Percentiles rank a stretch among this genome's conserved stretches.
Conservation (phyloP, 2,888 invertebrate species). For the Julus scandinavius region DNA sequence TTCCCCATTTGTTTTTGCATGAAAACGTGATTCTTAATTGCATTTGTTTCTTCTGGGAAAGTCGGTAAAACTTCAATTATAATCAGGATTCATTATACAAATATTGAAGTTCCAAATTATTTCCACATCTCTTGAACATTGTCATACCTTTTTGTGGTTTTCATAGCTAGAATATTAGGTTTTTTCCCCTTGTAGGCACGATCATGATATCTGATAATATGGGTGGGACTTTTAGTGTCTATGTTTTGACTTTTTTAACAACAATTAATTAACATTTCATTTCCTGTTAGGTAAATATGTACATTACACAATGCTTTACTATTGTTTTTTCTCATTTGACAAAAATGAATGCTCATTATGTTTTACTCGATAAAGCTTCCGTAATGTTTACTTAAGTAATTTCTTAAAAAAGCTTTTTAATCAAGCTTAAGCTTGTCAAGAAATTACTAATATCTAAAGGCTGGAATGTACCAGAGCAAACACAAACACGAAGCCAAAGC, state of each 20-base stretch:
- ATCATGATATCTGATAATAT: background rate
- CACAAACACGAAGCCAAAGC: too few relatives aligned
- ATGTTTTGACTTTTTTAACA: background rate
- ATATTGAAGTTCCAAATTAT: background rate
- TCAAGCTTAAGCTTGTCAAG: too few relatives aligned
- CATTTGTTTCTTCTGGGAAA: background rate
- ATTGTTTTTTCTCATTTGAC: too few relatives aligned
- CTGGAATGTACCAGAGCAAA: too few relatives aligned
- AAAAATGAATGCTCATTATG: too few relatives aligned
- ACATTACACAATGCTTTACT: too few relatives aligned
- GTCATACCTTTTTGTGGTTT: background rate
- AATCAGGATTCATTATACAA: background rate
- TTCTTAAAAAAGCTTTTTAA: too few relatives aligned
- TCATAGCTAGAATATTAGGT: background rate
- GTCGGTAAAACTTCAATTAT: background rate
- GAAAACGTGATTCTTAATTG: conserved; percentile 3
- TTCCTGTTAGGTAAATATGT: background rate
- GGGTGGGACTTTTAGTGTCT: background rate
- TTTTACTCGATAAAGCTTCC: too few relatives aligned
- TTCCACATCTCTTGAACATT: background rate
- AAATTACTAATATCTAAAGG: too few relatives aligned
- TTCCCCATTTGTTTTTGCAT: background rate
- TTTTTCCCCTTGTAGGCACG: background rate
- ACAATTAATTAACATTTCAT: background rate
- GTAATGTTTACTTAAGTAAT: too few relatives aligned